phyloP scores from a whole-genome alignment of 2,797 vertebrate genomes.

The Euphonia xanthogaster region DNA sequence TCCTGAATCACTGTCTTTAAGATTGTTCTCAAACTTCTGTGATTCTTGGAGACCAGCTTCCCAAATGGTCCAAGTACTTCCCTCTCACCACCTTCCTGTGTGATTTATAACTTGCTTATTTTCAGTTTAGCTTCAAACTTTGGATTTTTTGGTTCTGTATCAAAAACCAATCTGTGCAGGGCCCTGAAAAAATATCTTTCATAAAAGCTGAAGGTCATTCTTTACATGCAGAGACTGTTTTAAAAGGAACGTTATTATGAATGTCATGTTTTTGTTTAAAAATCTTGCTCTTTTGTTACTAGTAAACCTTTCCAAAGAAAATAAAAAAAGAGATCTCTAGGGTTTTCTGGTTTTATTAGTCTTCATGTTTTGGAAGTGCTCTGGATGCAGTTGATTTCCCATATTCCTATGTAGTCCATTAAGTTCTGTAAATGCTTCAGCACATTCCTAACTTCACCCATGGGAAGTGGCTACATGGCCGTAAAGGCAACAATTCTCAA shows the following conservation, averaged over 20 bases:
- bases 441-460: neutral
- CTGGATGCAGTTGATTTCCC: constrained; percentile 9
- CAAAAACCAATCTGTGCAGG: neutral
- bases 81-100: neutral
- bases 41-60: neutral
- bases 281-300: neutral
- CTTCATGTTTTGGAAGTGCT: constrained; percentile 2
- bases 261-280: neutral
- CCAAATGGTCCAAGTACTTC: neutral
- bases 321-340: neutral
- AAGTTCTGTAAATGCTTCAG: constrained; percentile 36
- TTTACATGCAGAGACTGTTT: neutral
- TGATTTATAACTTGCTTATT: neutral
- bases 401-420: constrained; percentile 5
- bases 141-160: neutral
- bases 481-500: neutral
- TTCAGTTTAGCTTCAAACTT: neutral
- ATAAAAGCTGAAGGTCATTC: neutral
- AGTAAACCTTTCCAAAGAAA: neutral
- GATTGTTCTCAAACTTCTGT: neutral
- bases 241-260: neutral
- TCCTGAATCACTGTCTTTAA: neutral
- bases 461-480: neutral
- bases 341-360: constrained; percentile 21
- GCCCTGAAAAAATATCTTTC: neutral